These are phyloP conservation scores for Clarias pachynema DNA, from an alignment of 2,797 vertebrate species.

Conservation along the genomic window DNA sequence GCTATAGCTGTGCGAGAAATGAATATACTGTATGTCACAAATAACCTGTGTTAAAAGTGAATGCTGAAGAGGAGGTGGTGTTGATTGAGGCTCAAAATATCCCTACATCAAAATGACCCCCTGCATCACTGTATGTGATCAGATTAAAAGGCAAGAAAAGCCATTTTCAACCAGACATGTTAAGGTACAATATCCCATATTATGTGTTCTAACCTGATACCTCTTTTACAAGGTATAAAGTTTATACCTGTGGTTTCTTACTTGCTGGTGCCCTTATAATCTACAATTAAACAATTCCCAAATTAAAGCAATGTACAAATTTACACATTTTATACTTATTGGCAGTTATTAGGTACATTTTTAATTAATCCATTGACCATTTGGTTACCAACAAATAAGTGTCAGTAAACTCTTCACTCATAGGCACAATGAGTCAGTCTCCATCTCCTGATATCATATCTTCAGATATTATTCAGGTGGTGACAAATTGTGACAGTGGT, in stretches of 20 bases:
- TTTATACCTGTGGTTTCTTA: background rate
- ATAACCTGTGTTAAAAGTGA: background rate
- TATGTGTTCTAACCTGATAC: background rate
- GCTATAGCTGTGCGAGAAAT: background rate
- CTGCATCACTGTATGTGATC: background rate
- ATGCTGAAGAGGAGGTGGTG: background rate
- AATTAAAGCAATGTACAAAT: background rate
- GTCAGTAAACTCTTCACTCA: background rate
- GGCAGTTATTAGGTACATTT: background rate
- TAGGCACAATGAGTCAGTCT: background rate
- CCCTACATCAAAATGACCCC: background rate
- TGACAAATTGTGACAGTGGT: background rate
- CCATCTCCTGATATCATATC: background rate
- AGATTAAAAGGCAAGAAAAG: background rate
- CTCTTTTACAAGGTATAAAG: background rate
- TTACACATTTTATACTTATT: background rate
- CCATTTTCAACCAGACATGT: background rate
- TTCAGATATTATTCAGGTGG: background rate
- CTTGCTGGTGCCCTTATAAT: too few relatives aligned
- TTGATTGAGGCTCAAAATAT: background rate
- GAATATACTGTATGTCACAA: background rate
- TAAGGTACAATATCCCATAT: background rate
- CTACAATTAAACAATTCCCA: background rate
- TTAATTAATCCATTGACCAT: background rate
- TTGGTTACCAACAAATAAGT: background rate